These are phyloP conservation scores for Tortrix viridana DNA, from an alignment of 2,888 invertebrate genomes.

Conservation along the genomic window DNA sequence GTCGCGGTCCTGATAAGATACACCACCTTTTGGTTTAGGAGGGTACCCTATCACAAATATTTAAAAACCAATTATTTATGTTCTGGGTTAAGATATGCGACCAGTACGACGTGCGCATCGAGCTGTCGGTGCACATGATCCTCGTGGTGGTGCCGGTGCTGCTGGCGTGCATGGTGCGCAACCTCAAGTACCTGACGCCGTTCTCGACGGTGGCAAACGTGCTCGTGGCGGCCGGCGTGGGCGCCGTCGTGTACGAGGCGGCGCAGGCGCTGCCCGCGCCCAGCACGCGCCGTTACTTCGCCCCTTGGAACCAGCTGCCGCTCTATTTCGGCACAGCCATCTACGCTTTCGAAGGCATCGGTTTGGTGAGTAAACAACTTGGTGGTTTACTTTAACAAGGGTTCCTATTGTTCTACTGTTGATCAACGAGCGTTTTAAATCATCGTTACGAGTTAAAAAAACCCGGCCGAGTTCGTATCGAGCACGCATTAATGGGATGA, in stretches of 20 bases:
- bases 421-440: background rate
- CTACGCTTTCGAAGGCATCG: constrained; percentile 98
- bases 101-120: constrained; percentile 85
- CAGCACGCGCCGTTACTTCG: constrained; percentile 84
- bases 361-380: constrained; percentile 85
- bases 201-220: constrained; percentile 96
- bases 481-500: no score
- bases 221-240: constrained; percentile 89
- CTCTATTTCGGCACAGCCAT: constrained; percentile 98
- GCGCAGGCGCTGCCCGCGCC: constrained; percentile 88
- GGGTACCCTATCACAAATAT: no score
- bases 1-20: no score
- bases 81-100: constrained; percentile 85
- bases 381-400: no score
- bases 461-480: no score
- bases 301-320: constrained; percentile 87
- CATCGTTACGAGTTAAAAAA: background rate
- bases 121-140: constrained; percentile 89
- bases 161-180: constrained; percentile 90
- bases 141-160: constrained; percentile 89
- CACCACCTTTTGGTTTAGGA: no score
- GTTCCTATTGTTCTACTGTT: background rate
- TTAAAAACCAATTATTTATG: constrained; percentile 36
- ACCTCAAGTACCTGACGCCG: constrained; percentile 95
- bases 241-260: constrained; percentile 91